Conservation (phyloP, 2,113 vertebrate species). For the Thinocorus orbignyianus region DNA sequence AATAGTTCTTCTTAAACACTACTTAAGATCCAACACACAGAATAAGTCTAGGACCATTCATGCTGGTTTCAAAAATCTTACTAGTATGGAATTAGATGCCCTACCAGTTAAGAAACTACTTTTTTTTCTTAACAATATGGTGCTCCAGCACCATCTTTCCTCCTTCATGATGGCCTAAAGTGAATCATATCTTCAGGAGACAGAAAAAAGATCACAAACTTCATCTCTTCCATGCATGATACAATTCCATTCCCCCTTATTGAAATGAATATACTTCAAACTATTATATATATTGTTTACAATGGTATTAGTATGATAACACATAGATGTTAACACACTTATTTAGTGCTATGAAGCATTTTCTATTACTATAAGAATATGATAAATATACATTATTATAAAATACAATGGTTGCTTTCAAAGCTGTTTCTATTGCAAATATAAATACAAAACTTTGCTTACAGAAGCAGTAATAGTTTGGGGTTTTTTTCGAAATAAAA, state of each 20-base stretch:
- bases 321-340: background rate
- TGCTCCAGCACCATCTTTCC: background rate
- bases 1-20: background rate
- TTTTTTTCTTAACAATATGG: background rate
- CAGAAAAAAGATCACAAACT: background rate
- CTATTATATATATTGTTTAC: background rate
- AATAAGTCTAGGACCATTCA: background rate
- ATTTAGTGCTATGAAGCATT: background rate
- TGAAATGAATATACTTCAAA: background rate
- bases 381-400: background rate
- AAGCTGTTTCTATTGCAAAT: background rate
- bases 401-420: background rate
- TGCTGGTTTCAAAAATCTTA: background rate
- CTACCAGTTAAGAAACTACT: background rate
- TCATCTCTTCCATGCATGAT: background rate
- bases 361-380: background rate
- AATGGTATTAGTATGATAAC: background rate
- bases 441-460: background rate
- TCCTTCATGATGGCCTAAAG: background rate
- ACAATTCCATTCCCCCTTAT: background rate
- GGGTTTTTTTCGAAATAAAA: background rate
- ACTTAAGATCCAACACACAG: rapidly evolving
- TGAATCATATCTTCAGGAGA: background rate
- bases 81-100: background rate
- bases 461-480: background rate